Evolutionary conservation across 2,888 invertebrate species (phyloP).

Genomic region (Pollenia amentaria): DNA sequence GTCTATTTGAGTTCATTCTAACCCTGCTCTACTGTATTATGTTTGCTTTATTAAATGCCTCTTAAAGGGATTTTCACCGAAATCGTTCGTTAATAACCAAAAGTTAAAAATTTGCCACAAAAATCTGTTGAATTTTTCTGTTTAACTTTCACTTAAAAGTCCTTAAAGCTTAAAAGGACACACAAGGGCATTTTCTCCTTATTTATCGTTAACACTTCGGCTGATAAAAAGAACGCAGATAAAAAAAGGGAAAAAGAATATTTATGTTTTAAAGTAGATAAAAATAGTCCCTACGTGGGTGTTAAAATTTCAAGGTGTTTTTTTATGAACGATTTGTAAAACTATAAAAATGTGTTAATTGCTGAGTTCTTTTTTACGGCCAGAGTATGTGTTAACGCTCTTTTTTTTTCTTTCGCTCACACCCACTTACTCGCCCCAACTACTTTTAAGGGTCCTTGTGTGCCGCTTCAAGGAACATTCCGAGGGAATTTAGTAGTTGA

Average conservation of each 20-base stretch:
- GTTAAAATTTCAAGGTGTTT: slow-evolving; percentile 58
- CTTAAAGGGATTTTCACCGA: neutral
- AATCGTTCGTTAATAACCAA: neutral
- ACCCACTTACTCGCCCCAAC: neutral
- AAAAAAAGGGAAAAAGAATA: neutral
- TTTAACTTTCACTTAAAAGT: slow-evolving; percentile 52
- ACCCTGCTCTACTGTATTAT: neutral
- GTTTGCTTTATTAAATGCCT: slow-evolving; percentile 25
- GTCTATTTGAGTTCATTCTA: neutral
- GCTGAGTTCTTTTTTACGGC: slow-evolving; percentile 22
- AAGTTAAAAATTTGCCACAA: neutral
- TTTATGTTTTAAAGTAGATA: slow-evolving; percentile 25
- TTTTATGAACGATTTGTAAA: slow-evolving; percentile 33
- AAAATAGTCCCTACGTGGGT: slow-evolving; percentile 22
- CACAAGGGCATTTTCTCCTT: neutral
- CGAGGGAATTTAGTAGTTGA: slow-evolving; percentile 6
- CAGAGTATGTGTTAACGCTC: neutral
- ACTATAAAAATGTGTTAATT: slow-evolving; percentile 65
- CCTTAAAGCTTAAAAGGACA: slow-evolving; percentile 19
- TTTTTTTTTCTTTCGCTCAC: neutral
- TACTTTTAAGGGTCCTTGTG: neutral
- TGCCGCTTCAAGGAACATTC: neutral
- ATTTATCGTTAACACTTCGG: neutral
- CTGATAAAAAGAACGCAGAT: neutral
- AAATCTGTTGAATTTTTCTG: slow-evolving; percentile 34